Percentiles rank a stretch among this genome's conserved stretches.
These are phyloP conservation scores for Plectrocnemia conspersa DNA, from an alignment of 1,140 invertebrate species.

Conservation along the genomic window DNA sequence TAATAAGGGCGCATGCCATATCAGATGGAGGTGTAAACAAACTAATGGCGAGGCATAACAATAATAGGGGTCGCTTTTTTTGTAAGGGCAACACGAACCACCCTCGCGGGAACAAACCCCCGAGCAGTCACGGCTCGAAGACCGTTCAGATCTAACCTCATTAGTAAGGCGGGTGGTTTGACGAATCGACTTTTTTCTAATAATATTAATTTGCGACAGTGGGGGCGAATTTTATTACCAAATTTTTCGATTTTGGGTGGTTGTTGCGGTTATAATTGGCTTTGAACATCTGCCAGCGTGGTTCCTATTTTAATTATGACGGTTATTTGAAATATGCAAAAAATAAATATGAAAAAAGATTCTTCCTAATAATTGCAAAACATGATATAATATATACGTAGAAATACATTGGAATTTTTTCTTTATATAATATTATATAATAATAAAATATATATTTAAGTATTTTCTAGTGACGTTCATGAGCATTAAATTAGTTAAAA, in stretches of 20 bases:
- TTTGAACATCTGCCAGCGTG: slow-evolving; percentile 29
- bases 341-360: no score
- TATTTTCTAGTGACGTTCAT: no score
- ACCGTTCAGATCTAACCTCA: slow-evolving; percentile 26
- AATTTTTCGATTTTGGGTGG: no score
- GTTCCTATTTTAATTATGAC: slow-evolving; percentile 3
- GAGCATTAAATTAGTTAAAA: no score
- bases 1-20: slow-evolving; percentile 35
- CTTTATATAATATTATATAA: no score
- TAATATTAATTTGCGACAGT: no score
- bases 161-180: slow-evolving; percentile 26
- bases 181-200: slow-evolving; percentile 33
- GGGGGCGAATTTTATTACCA: no score
- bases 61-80: slow-evolving; percentile 31
- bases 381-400: no score
- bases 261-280: slow-evolving; percentile 12
- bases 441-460: no score
- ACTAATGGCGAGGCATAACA: slow-evolving; percentile 33
- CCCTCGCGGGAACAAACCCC: neutral
- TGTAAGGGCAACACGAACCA: neutral
- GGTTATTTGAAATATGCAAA: no score
- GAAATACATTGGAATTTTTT: no score
- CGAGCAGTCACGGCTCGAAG: slow-evolving; percentile 17
- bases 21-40: slow-evolving; percentile 36
- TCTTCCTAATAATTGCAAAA: no score